phyloP scores from a whole-genome alignment of 2,797 vertebrate species.

The Ibycter americanus region DNA sequence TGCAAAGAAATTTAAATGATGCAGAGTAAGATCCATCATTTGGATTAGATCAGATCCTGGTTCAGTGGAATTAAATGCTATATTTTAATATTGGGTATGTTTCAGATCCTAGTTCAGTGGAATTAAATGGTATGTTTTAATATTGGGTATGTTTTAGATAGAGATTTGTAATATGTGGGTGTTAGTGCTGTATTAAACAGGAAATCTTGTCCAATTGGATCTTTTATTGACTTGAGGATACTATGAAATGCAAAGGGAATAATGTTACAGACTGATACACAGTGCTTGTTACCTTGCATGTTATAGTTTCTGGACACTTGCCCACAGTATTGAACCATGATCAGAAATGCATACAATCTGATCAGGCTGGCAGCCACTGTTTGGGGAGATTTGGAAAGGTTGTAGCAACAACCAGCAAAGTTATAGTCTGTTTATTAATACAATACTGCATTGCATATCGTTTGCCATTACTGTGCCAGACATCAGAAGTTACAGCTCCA shows the following conservation, averaged over 20 bases:
- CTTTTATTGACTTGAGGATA: background rate
- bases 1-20: slow-evolving; percentile 40
- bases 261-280: background rate
- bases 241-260: background rate
- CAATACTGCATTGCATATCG: background rate
- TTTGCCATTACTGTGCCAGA: background rate
- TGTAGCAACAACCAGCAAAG: background rate
- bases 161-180: background rate
- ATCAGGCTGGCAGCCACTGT: background rate
- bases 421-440: background rate
- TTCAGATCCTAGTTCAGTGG: background rate
- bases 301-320: background rate
- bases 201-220: background rate
- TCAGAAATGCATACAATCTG: background rate
- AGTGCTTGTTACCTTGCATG: background rate
- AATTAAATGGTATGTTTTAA: background rate
- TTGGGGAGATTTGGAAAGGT: background rate
- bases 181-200: background rate
- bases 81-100: background rate
- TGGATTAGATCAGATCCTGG: background rate
- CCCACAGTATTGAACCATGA: background rate
- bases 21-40: slow-evolving; percentile 39
- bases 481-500: background rate
- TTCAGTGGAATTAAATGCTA: background rate
- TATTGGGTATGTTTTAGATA: background rate